Base-by-base conservation (phyloP, 1,140 invertebrate genomes). In the Panagrolaimus sp. region DNA sequence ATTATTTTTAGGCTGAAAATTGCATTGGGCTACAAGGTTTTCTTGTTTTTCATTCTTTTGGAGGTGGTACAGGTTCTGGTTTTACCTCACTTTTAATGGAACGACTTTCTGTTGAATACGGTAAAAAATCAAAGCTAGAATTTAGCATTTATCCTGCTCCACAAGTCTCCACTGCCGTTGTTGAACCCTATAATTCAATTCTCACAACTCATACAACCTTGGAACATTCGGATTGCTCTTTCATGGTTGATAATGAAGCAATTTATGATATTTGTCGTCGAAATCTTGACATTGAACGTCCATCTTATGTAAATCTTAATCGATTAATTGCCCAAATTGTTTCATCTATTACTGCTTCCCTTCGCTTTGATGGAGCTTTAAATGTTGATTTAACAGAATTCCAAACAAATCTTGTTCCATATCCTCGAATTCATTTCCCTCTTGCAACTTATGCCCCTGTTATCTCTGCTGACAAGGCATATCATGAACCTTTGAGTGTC, bases 381-480 rank as follows among this genome's bases (percentile, higher is more conserved):
- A 93, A 91, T 84, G 90, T 91, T 67, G 91, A 93, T 83, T 86
- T 93, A 52, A 92, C 90, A 32, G 91, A 94, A 85, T 93, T 93
- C 87, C n/a, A 58, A 73, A 91, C 90, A 71, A 91, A 91, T 85
- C 88, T 91, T 86, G 90, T 91, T 74, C 90, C 90, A 43, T 91
- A 91, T 83, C 90, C 90, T 21, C 87, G 90, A 83, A 91, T 91
- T 83, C 90, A 90, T 81, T 91, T 90, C 87, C 81, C 81, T 21
- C 66, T 83, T 48, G 81, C 74, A 70, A 83, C 81, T 24, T 83
- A 83, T 65, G 78, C 81, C 21, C 81, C 81, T 14, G 75, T 83
- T 46, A 81, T 83, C 65, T 78, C 78, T n/a, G 78, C 90, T 65
- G 91, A 91, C 83, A 91, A 91, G 77, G 89, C 89, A 2, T 87